Evolutionary conservation across 2,797 vertebrate genomes (phyloP), one percentile per base, ranked within the genome.

Genomic region (Periophthalmus magnuspinnatus): DNA sequence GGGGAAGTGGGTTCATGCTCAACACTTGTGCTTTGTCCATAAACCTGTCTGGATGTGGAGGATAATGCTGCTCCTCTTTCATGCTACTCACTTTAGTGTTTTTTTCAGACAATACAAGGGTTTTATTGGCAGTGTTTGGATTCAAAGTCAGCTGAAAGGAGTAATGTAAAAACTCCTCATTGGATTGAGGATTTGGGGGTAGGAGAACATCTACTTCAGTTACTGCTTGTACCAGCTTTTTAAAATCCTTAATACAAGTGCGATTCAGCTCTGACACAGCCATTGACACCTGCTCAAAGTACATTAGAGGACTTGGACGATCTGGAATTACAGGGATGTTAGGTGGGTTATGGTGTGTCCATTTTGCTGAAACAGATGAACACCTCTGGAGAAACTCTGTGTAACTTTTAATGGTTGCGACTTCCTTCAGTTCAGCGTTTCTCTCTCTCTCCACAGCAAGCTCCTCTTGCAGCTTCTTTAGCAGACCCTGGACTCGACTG

Each of bases 41-140:
- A 61, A 61, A 61, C 59, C 59, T 61, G n/a, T 61, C 33, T 63
- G 61, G 2, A 45, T 45, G 14, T 24, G 5, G 13, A 63, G 21
- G 21, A 63, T 16, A 11, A 45, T 5, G 2, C 21, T 24, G 61
- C 11, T 6, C 5, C 1, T 41, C 36, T 22, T 16, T 62, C 6
- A 14, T 10, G 14, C 0, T 24, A 38, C 1, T 45, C 5, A 62
- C 60, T 14, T 45, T 62, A 38, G 34, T 41, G 10, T 24, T 41
- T 11, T 38, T 14, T 22, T 62, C 59, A 38, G 34, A 41, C 19
- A 62, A 41, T 38, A 14, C 1, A 19, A 62, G 34, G 10, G n/a
- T 9, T 10, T 11, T 62, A 13, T 5, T 41, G 36, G n/a, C 34
- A 0, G 34, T 41, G 34, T 62, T 41, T 1, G 5, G 34, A 13